A percentile compares a stretch with the other conserved stretches of the same genome.
Evolutionary conservation across 2,888 invertebrate species (phyloP).

Genomic region (Limenitis camilla): DNA sequence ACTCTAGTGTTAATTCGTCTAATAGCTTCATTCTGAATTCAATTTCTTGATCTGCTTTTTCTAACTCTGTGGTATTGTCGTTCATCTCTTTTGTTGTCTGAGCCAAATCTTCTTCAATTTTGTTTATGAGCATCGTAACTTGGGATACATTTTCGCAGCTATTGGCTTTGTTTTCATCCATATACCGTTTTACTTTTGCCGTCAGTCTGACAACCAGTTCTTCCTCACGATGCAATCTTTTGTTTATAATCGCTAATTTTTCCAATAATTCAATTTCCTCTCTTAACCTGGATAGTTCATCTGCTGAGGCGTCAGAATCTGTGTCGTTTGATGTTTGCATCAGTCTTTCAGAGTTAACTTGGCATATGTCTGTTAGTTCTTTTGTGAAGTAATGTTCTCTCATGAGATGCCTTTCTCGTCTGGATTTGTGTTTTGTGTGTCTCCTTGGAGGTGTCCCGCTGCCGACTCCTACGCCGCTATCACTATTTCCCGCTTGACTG

Average conservation of each 20-base stretch:
- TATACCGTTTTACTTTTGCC: constrained; percentile 76
- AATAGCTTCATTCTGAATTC: constrained; percentile 70
- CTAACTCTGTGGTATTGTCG: constrained; percentile 64
- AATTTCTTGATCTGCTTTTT: constrained; percentile 67
- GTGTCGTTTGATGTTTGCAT: constrained; percentile 61
- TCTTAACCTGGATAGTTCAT: constrained; percentile 73
- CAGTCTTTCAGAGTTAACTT: constrained; percentile 67
- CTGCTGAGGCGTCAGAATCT: constrained; percentile 67
- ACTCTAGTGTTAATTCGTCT: constrained; percentile 69
- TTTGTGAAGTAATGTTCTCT: constrained; percentile 73
- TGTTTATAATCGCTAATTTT: constrained; percentile 82
- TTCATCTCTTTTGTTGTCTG: constrained; percentile 71
- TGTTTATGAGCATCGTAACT: constrained; percentile 63
- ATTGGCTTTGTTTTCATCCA: constrained; percentile 67
- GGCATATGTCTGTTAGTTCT: constrained; percentile 70
- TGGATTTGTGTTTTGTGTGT: constrained; percentile 70
- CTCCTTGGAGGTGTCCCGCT: constrained; percentile 76
- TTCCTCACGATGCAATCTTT: constrained; percentile 82
- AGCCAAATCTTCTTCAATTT: constrained; percentile 70
- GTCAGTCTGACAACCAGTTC: constrained; percentile 80
- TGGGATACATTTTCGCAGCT: constrained; percentile 67
- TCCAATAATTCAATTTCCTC: constrained; percentile 83
- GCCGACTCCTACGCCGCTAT: constrained; percentile 80
- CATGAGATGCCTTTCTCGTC: constrained; percentile 69
- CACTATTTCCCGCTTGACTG: constrained; percentile 79